Percentiles rank a stretch among this genome's conserved stretches.
Evolutionary conservation across 2,113 vertebrate species (phyloP).

Genomic region (Rallus limicola): DNA sequence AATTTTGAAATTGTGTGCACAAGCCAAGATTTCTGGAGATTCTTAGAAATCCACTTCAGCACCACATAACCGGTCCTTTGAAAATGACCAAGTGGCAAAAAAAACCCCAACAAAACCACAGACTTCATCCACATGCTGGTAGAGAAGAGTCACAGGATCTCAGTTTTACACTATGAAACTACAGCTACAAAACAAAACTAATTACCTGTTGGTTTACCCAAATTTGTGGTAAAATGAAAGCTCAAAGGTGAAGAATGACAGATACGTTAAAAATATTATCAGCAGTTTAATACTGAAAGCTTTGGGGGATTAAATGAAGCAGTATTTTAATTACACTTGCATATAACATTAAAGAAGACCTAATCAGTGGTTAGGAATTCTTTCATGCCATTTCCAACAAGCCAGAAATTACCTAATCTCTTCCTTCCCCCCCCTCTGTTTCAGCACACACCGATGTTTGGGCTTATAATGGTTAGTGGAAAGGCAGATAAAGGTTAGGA

Average conservation of each 20-base stretch:
- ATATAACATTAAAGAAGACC: not conserved
- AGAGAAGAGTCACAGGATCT: not conserved
- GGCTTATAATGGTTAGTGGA: fast-evolving
- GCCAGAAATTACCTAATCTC: not conserved
- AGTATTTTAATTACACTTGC: not conserved
- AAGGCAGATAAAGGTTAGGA: not conserved
- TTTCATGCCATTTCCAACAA: not conserved
- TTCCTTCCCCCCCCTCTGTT: not conserved
- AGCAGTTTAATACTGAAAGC: not conserved
- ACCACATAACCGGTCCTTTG: not conserved
- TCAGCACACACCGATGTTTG: not conserved
- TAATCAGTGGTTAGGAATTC: not conserved
- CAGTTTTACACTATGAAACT: not conserved
- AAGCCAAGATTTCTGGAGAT: not conserved
- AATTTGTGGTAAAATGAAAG: not conserved
- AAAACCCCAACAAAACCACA: not conserved
- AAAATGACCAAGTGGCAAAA: not conserved
- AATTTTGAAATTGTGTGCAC: not conserved
- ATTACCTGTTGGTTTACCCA: not conserved
- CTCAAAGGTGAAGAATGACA: not conserved
- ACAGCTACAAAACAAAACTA: not conserved
- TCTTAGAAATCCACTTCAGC: not conserved
- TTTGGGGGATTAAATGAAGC: not conserved
- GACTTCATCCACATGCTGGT: not conserved
- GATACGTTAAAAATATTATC: not conserved